Evolutionary conservation across 2,113 vertebrate genomes (phyloP), one percentile per base, ranked within the genome.

Genomic region (Morone chrysops): DNA sequence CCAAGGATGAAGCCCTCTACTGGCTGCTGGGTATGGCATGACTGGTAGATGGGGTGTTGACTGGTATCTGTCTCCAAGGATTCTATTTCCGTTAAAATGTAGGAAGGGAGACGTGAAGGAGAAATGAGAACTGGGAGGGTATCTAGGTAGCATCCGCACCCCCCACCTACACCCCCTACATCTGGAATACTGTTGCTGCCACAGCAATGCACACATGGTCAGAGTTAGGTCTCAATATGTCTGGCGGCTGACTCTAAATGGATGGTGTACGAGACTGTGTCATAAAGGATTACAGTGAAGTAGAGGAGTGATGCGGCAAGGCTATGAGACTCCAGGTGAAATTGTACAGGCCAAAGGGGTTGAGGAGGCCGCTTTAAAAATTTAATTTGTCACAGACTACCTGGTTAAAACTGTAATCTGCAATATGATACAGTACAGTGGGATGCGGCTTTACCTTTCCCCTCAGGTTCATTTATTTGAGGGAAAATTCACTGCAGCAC

Each of bases 371-470:
- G 47, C 57, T 68, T 80, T 73, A 83, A 79, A 82, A 87, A 77
- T 75, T 67, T 77, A 56, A 90, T 88, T 90, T 88, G 80, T 87
- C 86, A 85, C 78, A 87, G 84, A 74, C 72, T 85, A 90, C 80
- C 80, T 87, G 84, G 70, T 92, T 89, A 79, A 80, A 84, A 61
- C 66, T 57, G 25, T 85, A 87, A 78, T 81, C 88, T 87, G 81
- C 50, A 87, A 76, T 51, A 40, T 20, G 78, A 91, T 86, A 66
- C 36, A 51, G 65, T 13, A 18, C n/a, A 47, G 61, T 59, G 41
- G 66, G 83, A 80, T 22, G 65, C 54, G 65, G 74, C 74, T 47
- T 75, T 25, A 70, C 38, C 50, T 11, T 40, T 83, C 69, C 66
- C 63, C 65, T 62, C 38, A 17, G 66, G 54, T 71, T 62, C 0